These are phyloP conservation scores for Chymomyza fuscimana DNA, from an alignment of 2,888 invertebrate genomes.

Conservation along the genomic window DNA sequence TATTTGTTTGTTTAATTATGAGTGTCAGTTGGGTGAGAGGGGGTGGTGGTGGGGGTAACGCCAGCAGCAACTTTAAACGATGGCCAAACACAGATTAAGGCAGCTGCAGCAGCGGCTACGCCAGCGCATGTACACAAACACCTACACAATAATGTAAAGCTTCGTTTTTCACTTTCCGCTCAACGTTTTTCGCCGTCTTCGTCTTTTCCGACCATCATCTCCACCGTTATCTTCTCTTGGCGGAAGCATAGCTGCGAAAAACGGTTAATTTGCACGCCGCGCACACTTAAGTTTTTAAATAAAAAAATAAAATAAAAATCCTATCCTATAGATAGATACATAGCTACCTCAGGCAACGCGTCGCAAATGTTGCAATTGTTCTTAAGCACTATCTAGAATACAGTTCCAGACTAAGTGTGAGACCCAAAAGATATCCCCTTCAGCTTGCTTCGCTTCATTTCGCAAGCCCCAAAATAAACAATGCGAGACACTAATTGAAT, in stretches of 20 bases:
- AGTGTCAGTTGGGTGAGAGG: constrained; percentile 64
- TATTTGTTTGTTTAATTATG: constrained; percentile 74
- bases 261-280: constrained; percentile 10
- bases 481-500: constrained; percentile 65
- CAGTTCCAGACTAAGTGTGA: not conserved
- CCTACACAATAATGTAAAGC: constrained; percentile 17
- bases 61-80: constrained; percentile 29
- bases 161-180: not conserved
- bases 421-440: not conserved
- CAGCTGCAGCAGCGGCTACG: constrained; percentile 44
- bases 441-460: not conserved
- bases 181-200: not conserved
- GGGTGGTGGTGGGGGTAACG: constrained; percentile 3
- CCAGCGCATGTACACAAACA: constrained; percentile 44
- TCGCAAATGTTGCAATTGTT: not conserved
- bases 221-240: not conserved
- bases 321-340: not conserved
- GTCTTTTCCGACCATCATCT: not conserved
- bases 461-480: constrained; percentile 39
- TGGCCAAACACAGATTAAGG: constrained; percentile 46
- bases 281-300: constrained; percentile 30
- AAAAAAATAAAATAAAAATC: not conserved
- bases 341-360: not conserved
- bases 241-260: constrained; percentile 9
- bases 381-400: not conserved